Evolutionary conservation across 2,888 invertebrate genomes (phyloP), one percentile per base, ranked within the genome.

Genomic region (Clusia tigrina): DNA sequence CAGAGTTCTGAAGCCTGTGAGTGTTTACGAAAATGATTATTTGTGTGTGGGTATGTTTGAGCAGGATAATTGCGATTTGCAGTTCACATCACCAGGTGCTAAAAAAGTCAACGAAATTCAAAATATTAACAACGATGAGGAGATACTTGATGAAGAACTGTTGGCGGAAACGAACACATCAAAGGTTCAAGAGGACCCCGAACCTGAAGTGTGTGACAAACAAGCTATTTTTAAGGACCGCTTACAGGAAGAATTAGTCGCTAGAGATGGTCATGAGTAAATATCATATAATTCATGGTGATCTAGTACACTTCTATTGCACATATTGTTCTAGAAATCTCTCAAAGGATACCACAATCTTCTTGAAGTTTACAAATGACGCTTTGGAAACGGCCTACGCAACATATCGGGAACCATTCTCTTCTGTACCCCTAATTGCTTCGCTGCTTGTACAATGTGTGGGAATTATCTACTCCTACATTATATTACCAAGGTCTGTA

Each of bases 171-270:
- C 58, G 24, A 59, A 66, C 59, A 67, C 20, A 5, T n/a, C 6
- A 10, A 5, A 6, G n/a, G 42, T 42, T 23, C 66, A 64, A 37
- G 67, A 69, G 37, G 69, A 67, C 37, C 58, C 81, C 15, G 54
- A 17, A 25, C 54, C 54, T 1, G 76, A 69, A 53, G 83, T 83
- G 37, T 83, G 84, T 6, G 85, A 85, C 59, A 83, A 81, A 58
- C 70, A 79, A 53, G 91, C 93, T 80, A 92, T 93, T 82, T 91
- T 94, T 84, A 90, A 93, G 85, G 88, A 89, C 81, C 86, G 91
- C 79, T 86, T 95, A 74, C 87, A 91, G 74, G 91, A 93, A 81
- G 95, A 95, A 81, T 87, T 95, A 62, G 91, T 94, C 70, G 92
- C 90, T 80, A 87, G 94, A 77, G 93, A 95, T 83, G 91, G 92